Percentiles rank a stretch among this genome's conserved stretches.
phyloP scores from a whole-genome alignment of 1,140 invertebrate species.

The Euwallacea similis region DNA sequence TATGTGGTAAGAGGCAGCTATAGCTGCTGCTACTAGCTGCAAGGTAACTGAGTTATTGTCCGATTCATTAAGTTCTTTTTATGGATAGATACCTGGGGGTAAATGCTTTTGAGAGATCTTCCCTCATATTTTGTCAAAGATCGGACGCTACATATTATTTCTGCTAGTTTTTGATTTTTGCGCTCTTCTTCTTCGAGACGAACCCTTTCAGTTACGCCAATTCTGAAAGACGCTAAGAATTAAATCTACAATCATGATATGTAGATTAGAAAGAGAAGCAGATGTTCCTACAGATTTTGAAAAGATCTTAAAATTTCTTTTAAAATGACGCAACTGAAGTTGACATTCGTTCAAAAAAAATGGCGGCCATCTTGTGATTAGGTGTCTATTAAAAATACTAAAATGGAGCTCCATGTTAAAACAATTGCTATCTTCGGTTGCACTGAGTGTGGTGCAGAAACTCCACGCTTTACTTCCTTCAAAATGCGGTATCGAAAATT shows the following conservation, averaged over 20 bases:
- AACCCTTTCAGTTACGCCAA: slow-evolving; percentile 42
- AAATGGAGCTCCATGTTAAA: no score
- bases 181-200: slow-evolving; percentile 47
- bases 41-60: neutral
- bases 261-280: neutral
- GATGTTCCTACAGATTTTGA: neutral
- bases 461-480: no score
- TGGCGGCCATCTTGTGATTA: neutral
- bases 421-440: no score
- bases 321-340: neutral
- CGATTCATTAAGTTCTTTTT: neutral
- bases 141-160: slow-evolving; percentile 52
- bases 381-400: neutral
- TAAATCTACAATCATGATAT: neutral
- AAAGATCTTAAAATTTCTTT: neutral
- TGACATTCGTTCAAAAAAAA: neutral
- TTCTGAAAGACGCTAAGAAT: neutral
- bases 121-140: slow-evolving; percentile 52
- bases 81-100: slow-evolving; percentile 49
- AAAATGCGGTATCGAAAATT: no score
- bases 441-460: no score
- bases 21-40: slow-evolving; percentile 59
- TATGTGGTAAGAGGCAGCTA: slow-evolving; percentile 61
- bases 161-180: slow-evolving; percentile 50
- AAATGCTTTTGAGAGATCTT: slow-evolving; percentile 45